Evolutionary conservation across 2,797 vertebrate species (phyloP).

Genomic region (Sciurus carolinensis): DNA sequence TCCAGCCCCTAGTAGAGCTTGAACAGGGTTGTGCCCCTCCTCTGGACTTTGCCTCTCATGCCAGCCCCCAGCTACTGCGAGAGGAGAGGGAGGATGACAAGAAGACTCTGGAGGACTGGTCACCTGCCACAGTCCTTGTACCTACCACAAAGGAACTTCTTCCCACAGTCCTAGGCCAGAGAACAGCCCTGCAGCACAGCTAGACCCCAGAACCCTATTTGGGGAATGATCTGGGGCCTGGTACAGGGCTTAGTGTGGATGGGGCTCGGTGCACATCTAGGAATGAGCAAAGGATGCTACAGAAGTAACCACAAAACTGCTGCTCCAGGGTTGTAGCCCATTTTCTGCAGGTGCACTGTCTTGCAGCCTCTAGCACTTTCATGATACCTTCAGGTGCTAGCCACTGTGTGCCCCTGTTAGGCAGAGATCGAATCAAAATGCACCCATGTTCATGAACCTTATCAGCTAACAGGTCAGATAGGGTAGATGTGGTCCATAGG

Average conservation of each 20-base stretch:
- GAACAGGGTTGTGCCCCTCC: slow-evolving; percentile 27
- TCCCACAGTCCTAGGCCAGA: not conserved
- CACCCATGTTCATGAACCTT: not conserved
- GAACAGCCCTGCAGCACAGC: not conserved
- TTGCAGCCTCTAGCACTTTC: not conserved
- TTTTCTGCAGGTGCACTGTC: not conserved
- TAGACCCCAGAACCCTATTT: not conserved
- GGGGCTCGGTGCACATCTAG: not conserved
- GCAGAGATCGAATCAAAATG: not conserved
- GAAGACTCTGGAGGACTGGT: not conserved
- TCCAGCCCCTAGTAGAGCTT: slow-evolving; percentile 59
- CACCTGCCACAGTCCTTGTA: not conserved
- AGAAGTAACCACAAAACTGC: not conserved
- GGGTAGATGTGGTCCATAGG: not conserved
- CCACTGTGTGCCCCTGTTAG: not conserved
- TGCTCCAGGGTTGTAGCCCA: not conserved
- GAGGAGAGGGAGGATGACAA: not conserved
- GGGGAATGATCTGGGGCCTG: not conserved
- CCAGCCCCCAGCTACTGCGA: slow-evolving; percentile 36
- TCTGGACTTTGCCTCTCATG: slow-evolving; percentile 17
- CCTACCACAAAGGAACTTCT: not conserved
- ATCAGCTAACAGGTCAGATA: not conserved
- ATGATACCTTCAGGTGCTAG: rapidly evolving
- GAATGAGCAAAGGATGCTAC: slow-evolving; percentile 10
- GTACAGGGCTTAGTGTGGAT: not conserved